These are phyloP conservation scores for Oxyura jamaicensis DNA, from an alignment of 2,113 vertebrate species.

Conservation along the genomic window DNA sequence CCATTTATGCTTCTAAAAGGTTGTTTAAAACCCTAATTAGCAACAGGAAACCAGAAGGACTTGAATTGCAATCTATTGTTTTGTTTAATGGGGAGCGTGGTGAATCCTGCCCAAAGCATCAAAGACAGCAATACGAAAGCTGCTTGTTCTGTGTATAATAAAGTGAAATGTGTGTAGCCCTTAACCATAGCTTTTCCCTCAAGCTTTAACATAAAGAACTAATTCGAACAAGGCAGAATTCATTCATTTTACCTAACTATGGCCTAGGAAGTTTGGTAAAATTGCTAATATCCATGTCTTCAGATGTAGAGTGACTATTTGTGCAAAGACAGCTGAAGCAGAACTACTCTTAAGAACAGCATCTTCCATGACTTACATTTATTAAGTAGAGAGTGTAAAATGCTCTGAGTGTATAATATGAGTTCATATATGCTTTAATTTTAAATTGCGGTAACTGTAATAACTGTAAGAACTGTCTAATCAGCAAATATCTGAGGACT, in stretches of 20 bases:
- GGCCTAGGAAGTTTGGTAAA: background rate
- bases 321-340: background rate
- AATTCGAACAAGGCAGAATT: constrained; percentile 35
- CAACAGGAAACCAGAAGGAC: constrained; percentile 30
- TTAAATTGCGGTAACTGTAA: background rate
- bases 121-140: background rate
- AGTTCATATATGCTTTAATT: background rate
- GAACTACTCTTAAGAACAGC: background rate
- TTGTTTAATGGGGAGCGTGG: constrained; percentile 45
- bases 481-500: background rate
- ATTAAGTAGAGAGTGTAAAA: background rate
- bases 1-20: constrained; percentile 53
- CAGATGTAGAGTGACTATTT: constrained; percentile 2
- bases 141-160: constrained; percentile 6
- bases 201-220: constrained; percentile 44
- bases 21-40: constrained; percentile 60
- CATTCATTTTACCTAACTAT: constrained; percentile 36
- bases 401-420: background rate
- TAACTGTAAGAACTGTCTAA: background rate
- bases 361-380: background rate
- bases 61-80: constrained; percentile 54
- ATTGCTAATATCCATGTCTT: background rate
- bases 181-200: constrained; percentile 17
- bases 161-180: constrained; percentile 12
- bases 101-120: constrained; percentile 17